Evolutionary conservation across 2,113 vertebrate species (phyloP), one percentile per base, ranked within the genome.

Genomic region (Silurus asotus): DNA sequence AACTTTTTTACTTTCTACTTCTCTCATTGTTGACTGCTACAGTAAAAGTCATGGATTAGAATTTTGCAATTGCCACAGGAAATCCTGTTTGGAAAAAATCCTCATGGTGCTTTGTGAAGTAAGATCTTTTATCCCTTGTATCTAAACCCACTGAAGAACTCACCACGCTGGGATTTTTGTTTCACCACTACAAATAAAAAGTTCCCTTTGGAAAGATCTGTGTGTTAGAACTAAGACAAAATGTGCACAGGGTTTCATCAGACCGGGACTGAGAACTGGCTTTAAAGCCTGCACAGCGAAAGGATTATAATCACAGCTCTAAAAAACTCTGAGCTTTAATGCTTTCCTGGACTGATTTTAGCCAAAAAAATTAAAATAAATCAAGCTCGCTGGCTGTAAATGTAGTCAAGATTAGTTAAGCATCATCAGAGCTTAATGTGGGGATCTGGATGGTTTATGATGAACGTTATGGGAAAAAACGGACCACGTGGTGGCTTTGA

Each of bases 391-490:
- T n/a, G 14, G 20, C 83, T 64, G n/a, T 37, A 55, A 23, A 64
- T 58, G 62, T 65, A 76, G 45, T 17, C 65, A 25, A 55, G 74
- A 77, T 77, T 77, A 77, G 51, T 15, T 15, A 48, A 77, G 51
- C 74, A 25, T 77, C 49, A 75, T 75, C 74, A 25, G 74, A 25
- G 74, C 74, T 55, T 76, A 49, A 76, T 25, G 49, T 55, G 11
- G 23, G n/a, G 74, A 55, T 25, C 86, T 89, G 88, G 88, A 85
- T 37, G 37, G 37, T 83, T 91, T 82, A 79, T 83, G 13, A 53
- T 55, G 14, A 77, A 77, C 11, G 13, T 56, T 55, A 11, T 25
- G 23, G 48, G 11, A 76, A 76, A 25, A 55, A 76, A 76, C 49
- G 14, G 67, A 70, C 17, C 65, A 69, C 28, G 37, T n/a, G 10